These are phyloP conservation scores for Parthenolecanium corni DNA, from an alignment of 2,888 invertebrate species.

Conservation along the genomic window DNA sequence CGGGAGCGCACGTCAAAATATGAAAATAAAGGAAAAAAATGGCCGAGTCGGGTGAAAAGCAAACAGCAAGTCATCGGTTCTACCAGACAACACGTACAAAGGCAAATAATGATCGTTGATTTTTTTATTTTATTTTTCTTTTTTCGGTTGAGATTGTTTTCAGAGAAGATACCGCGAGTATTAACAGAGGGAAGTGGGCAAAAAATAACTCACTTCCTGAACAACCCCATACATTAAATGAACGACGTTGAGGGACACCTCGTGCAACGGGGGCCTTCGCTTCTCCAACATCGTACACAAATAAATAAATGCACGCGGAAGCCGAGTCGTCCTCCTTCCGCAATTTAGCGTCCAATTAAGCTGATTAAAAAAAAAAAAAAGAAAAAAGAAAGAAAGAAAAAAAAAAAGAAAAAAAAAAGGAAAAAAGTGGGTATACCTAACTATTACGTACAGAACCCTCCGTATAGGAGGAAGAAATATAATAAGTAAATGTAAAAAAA, in stretches of 20 bases:
- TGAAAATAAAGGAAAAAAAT: too few species aligned
- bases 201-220: conserved; percentile 4
- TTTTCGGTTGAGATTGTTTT: conserved; percentile 4
- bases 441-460: too few species aligned
- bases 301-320: conserved; percentile 15
- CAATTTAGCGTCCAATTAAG: conserved; percentile 27
- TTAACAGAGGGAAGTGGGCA: neutral
- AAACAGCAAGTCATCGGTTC: conserved; percentile 3
- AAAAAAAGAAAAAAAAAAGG: neutral
- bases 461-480: too few species aligned
- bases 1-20: neutral
- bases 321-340: conserved; percentile 17
- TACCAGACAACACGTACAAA: neutral
- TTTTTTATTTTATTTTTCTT: too few species aligned
- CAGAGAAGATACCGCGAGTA: neutral
- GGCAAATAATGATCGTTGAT: neutral
- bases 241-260: neutral
- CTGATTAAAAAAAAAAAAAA: conserved; percentile 22
- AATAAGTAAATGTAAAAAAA: too few species aligned
- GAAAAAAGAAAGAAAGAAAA: too few species aligned
- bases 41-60: neutral
- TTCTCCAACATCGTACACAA: neutral
- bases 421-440: neutral
- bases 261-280: neutral
- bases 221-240: conserved; percentile 1